These are phyloP conservation scores for Plebejus anna DNA, from an alignment of 2,888 invertebrate species.

Conservation along the genomic window DNA sequence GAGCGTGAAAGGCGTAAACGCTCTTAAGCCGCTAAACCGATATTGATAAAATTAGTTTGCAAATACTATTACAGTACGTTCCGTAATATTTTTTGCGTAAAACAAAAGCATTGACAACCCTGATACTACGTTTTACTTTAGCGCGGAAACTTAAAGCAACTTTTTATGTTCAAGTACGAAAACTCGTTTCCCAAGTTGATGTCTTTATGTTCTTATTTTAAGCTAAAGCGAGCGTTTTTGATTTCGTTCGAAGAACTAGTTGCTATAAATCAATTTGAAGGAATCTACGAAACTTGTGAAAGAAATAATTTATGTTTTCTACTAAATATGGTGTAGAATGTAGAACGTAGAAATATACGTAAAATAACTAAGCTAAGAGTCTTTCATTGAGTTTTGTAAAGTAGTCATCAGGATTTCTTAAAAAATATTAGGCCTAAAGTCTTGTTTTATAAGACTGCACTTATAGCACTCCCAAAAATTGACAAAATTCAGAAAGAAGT, in stretches of 20 bases:
- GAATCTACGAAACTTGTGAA: background rate
- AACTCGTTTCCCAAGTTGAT: background rate
- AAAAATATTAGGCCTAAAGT: no score
- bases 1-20: no score
- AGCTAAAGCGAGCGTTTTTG: background rate
- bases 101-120: background rate
- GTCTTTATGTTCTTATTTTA: conserved; percentile 4
- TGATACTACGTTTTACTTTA: background rate
- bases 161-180: conserved; percentile 8
- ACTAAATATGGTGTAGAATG: no score
- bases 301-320: no score
- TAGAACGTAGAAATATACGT: no score
- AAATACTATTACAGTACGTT: background rate
- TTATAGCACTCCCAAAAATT: no score
- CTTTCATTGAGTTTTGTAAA: no score
- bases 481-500: no score
- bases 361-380: no score
- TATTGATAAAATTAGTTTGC: background rate
- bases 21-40: no score
- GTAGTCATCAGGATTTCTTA: no score
- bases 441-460: no score
- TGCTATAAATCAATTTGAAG: background rate
- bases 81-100: background rate
- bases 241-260: background rate
- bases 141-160: background rate